Evolutionary conservation across 2,797 vertebrate genomes (phyloP).

Genomic region (Taeniopygia guttata): DNA sequence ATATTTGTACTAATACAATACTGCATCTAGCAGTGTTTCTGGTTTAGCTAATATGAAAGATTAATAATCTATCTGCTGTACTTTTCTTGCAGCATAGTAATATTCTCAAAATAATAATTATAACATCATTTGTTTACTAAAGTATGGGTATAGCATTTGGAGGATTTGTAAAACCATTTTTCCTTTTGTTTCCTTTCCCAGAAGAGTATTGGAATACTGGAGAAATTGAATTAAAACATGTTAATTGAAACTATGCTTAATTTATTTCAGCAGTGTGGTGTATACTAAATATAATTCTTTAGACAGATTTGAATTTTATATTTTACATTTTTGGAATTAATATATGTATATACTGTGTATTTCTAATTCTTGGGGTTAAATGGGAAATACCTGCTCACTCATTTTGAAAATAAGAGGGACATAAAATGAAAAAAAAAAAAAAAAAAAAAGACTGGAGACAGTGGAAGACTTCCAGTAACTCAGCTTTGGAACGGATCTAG

Average conservation of each 20-base stretch:
- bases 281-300: not conserved
- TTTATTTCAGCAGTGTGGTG: not conserved
- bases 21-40: not conserved
- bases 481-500: not conserved
- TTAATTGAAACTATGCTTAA: not conserved
- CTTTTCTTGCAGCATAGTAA: not conserved
- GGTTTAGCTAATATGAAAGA: not conserved
- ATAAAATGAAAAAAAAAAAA: not conserved
- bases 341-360: not conserved
- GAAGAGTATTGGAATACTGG: not conserved
- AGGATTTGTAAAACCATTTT: not conserved
- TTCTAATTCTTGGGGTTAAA: not conserved
- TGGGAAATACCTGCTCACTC: not conserved
- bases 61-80: not conserved
- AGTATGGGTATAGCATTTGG: not conserved
- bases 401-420: not conserved
- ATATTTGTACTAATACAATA: not conserved
- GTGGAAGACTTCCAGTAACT: constrained; percentile 2
- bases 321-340: not conserved
- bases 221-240: not conserved
- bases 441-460: not conserved
- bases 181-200: not conserved
- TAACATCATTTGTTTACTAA: not conserved
- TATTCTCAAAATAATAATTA: not conserved
- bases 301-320: not conserved